Evolutionary conservation across 2,113 vertebrate genomes (phyloP), one percentile per base, ranked within the genome.

Genomic region (Tetrao urogallus): DNA sequence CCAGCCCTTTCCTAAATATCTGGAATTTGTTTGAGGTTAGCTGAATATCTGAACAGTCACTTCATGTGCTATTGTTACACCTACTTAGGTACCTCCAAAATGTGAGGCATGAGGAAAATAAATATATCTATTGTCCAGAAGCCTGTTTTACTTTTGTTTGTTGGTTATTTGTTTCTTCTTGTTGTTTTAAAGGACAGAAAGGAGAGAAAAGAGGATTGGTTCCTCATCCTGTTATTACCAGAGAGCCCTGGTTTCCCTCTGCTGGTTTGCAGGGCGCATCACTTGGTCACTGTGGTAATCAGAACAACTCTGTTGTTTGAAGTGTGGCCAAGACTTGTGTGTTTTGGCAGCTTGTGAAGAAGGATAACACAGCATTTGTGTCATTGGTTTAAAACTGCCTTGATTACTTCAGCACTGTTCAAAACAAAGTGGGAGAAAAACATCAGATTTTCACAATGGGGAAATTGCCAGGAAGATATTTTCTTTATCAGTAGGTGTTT

Each of bases 371-470:
- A 66, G 74, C 28, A 14, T 82, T 64, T 87, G 58, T 95, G 47
- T 50, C 72, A 34, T 12, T 89, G 82, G 72, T 50, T 88, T 71
- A 77, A 92, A 95, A 42, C 54, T 81, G 73, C 66, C 28, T 4
- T 9, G 45, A 89, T 87, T 11, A 13, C 63, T 93, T 90, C 92
- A 92, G 63, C 7, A 17, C 75, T 70, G 34, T 71, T 93, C 60
- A 67, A 80, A 92, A 70, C 56, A 61, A 72, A 86, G 80, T 80
- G 67, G 67, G 89, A 93, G 87, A 93, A 90, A 81, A 95, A 32
- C 63, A 91, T 76, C 54, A 79, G 36, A 6, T 73, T 94, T 91
- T 82, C 28, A 60, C 69, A 66, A 47, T 60, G 86, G 85, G 75
- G 91, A 56, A 91, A 69, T 89, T 70, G 75, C 60, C 38, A 56